phyloP scores from a whole-genome alignment of 2,113 vertebrate genomes.

The Macquaria australasica region DNA sequence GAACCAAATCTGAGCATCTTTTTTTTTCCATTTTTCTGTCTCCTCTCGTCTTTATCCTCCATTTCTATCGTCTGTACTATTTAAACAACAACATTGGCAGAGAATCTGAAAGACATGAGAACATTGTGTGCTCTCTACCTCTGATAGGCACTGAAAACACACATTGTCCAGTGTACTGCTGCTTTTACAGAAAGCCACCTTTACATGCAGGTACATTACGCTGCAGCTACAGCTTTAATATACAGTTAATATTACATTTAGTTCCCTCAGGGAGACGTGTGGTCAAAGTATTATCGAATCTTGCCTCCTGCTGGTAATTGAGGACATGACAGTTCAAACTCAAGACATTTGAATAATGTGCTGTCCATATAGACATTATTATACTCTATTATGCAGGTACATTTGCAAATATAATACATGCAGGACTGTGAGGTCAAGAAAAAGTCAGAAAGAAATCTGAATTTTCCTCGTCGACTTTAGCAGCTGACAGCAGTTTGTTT shows the following conservation, averaged over 20 bases:
- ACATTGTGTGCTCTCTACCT: neutral
- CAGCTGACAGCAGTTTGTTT: constrained; percentile 45
- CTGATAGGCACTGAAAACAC: neutral
- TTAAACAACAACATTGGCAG: neutral
- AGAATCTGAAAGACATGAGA: too few species aligned
- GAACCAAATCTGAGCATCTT: neutral
- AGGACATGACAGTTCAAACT: constrained; percentile 52
- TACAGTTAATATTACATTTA: constrained; percentile 13
- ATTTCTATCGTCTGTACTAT: neutral
- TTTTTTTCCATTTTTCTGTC: neutral
- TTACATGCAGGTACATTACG: constrained; percentile 31
- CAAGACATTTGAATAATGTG: neutral
- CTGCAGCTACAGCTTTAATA: constrained; percentile 28
- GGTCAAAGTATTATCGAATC: constrained; percentile 16
- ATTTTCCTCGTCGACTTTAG: neutral
- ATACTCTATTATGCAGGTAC: neutral
- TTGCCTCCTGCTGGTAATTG: constrained; percentile 70
- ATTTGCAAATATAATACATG: constrained; percentile 10
- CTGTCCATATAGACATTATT: neutral
- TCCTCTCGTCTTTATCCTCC: neutral
- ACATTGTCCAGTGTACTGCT: neutral
- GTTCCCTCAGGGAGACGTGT: constrained; percentile 19
- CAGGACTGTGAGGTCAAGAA: neutral
- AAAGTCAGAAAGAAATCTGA: neutral
- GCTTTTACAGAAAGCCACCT: neutral